Base-by-base conservation (phyloP, 2,888 invertebrate species). In the Xestia sexstrigata region DNA sequence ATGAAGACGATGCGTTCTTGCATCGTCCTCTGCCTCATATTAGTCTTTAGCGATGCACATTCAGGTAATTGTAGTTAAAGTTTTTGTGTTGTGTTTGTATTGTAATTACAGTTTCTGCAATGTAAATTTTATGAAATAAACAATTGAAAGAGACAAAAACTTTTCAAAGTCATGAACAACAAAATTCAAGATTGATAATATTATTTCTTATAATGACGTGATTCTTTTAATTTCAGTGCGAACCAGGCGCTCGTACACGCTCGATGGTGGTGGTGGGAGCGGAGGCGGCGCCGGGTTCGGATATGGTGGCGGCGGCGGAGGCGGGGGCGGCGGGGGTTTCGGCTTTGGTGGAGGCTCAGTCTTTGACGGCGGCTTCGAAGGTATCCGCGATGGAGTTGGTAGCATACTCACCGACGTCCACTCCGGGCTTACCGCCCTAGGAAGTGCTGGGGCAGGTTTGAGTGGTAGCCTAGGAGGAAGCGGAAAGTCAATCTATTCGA, bases 401-500 rank as follows among this genome's bases (percentile, higher is more conserved):
- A 91, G 90, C 49, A 93, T 95, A 58, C 80, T 95, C 55, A 93
- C 93, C 23, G 92, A 92, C 89, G 93, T 94, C 8, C 87, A 92
- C 30, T 86, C 91, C 35, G 95, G 95, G 9, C 78, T 94, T 42
- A 84, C 85, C 62, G 75, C 84, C 35, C 68, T 93, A 62, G 91
- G 90, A 26, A 89, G 85, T 72, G 79, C 81, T 67, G 82, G 86
- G n/a, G 89, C 86, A 11, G 86, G 89, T 2, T 79, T 79, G 5
- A 76, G 89, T 72, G 79, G 89, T 8, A 89, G 90, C 23, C 74
- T 90, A 11, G 90, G 92, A 4, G 80, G 42, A 55, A 90, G 90
- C 62, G 92, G 92, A 74, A 95, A 95, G 89, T 91, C 93, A 2
- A 91, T 96, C 42, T 94, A 93, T 79, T 93, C 95, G 0, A 93